These are phyloP conservation scores for Bacillus rossius DNA, from an alignment of 1,140 invertebrate species.

Conservation along the genomic window DNA sequence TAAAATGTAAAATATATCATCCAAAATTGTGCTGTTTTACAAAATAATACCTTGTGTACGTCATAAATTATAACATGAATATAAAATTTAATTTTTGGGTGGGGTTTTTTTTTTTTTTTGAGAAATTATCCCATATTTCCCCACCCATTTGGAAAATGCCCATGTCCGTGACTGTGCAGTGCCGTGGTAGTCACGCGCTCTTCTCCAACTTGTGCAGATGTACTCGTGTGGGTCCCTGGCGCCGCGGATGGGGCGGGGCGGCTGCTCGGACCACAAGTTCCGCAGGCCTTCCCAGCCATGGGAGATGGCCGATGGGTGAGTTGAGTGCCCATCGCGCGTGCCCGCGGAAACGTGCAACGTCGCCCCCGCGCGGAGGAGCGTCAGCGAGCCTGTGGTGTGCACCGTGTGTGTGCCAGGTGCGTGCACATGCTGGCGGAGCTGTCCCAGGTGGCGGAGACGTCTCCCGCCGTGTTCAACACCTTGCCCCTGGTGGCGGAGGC, in stretches of 20 bases:
- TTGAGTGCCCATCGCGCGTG: slow-evolving; percentile 44
- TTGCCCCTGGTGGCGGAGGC: slow-evolving; percentile 34
- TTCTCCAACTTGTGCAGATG: slow-evolving; percentile 43
- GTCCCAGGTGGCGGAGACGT: slow-evolving; percentile 35
- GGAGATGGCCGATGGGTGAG: slow-evolving; percentile 52
- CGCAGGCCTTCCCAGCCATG: slow-evolving; percentile 49
- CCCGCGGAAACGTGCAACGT: slow-evolving; percentile 44
- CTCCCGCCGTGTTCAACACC: slow-evolving; percentile 14
- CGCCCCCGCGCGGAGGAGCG: no score
- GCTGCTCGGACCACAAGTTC: slow-evolving; percentile 46
- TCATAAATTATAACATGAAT: no score
- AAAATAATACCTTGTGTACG: no score
- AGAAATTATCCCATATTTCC: no score
- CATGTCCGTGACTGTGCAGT: no score
- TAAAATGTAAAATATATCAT: no score
- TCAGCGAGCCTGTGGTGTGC: no score
- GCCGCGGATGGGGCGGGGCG: slow-evolving; percentile 48
- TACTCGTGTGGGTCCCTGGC: slow-evolving; percentile 53
- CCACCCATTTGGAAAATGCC: no score
- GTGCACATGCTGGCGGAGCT: slow-evolving; percentile 46
- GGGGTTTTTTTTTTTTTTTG: no score
- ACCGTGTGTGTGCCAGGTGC: slow-evolving; percentile 35
- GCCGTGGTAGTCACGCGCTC: no score
- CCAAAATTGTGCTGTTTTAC: no score
- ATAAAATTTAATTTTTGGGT: no score